These are phyloP conservation scores for Nesidiocoris tenuis DNA, from an alignment of 2,888 invertebrate genomes.

Conservation along the genomic window DNA sequence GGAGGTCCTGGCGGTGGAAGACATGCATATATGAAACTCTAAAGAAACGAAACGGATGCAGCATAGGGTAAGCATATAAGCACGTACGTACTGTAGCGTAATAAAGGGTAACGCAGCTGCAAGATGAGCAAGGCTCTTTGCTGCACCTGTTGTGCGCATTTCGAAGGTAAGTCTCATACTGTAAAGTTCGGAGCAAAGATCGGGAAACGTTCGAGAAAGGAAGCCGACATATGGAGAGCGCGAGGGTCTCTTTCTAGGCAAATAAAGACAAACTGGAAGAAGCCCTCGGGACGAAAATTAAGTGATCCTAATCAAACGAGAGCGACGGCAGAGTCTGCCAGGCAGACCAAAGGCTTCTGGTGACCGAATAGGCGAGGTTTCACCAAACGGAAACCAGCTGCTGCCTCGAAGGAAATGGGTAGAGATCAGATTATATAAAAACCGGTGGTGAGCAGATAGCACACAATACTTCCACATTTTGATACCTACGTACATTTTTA, in stretches of 20 bases:
- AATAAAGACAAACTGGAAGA: background rate
- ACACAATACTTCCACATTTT: too few species aligned
- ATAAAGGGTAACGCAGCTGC: background rate
- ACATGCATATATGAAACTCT: background rate
- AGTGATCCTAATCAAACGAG: background rate
- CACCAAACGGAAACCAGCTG: background rate
- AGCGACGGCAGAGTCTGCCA: too few species aligned
- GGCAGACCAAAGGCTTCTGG: background rate
- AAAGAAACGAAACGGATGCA: too few species aligned
- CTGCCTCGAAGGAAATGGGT: background rate
- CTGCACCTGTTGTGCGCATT: background rate
- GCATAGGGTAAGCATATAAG: background rate
- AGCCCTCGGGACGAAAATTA: background rate
- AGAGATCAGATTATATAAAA: background rate
- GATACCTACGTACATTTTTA: too few species aligned
- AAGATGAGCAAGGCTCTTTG: background rate
- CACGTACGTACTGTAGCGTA: background rate
- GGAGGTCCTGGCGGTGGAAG: background rate
- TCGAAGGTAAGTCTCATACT: background rate
- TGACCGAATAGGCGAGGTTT: background rate
- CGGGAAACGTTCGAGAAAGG: background rate
- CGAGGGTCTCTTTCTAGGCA: background rate
- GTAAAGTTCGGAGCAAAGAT: background rate
- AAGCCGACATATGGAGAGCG: background rate
- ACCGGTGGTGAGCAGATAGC: too few species aligned